Base-by-base conservation (phyloP, 2,888 invertebrate genomes). In the Netelia inedita region DNA sequence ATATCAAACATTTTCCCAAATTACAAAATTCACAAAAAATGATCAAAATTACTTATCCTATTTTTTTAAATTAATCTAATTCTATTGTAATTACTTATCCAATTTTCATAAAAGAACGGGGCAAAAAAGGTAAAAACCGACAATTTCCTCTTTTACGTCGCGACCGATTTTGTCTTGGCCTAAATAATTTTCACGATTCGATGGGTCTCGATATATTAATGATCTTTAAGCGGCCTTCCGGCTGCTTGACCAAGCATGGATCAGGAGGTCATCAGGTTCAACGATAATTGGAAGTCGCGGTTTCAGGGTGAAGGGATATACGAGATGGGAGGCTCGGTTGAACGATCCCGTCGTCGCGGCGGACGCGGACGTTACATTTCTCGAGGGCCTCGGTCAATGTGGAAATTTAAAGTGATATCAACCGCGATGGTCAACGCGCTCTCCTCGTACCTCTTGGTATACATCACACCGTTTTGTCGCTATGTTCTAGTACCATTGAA, bases 351-450 rank as follows among this genome's bases (percentile, higher is more conserved):
- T 21, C 57, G 57, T 46, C 35, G 2, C 55, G 41, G 19, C 35
- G 65, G 55, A 75, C 16, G 57, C 53, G 76, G 66, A 50, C 71
- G 53, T 72, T 72, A 72, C n/a, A 76, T 76, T 66, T 72, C 57
- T 78, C 46, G 65, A 59, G 82, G 57, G 72, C 82, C 72, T 73
- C 72, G 72, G 66, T 59, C 66, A 65, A 57, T 59, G 71, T 66
- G 76, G 72, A 82, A 78, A 82, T 78, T 82, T 73, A 50, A 75
- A 82, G 76, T 82, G 82, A 65, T 66, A 28, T 28, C 72, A 82
- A 57, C 46, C 76, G 59, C 76, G 76, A 82, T 82, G 82, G 82
- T 82, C 76, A 82, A 66, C 72, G 65, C 76, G 57, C 55, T 55
- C 53, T 55, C 53, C 19, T 35, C 57, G 65, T 72, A 76, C 65